These are phyloP conservation scores for Lysiphlebus fabarum DNA, from an alignment of 1,140 invertebrate genomes.

Conservation along the genomic window DNA sequence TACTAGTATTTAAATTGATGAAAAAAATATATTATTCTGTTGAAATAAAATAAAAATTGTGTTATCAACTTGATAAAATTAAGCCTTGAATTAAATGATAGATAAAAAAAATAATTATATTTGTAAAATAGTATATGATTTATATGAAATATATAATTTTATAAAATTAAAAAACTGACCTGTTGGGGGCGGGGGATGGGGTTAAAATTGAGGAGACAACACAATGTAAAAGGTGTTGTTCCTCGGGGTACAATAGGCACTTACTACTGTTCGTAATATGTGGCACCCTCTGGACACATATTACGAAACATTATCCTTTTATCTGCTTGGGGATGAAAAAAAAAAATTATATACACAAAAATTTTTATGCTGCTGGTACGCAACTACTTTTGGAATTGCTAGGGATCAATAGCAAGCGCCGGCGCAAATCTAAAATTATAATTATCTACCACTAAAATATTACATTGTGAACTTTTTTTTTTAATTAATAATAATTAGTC, in stretches of 20 bases:
- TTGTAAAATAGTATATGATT: not conserved
- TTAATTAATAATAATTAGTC: too few species aligned
- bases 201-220: conserved; percentile 34
- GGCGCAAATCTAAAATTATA: conserved; percentile 32
- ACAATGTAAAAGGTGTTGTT: not conserved
- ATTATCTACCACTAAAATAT: too few species aligned
- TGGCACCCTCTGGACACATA: conserved; percentile 44
- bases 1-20: too few species aligned
- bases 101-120: too few species aligned
- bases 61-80: too few species aligned
- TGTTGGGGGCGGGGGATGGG: conserved; percentile 33
- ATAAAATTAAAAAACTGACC: conserved; percentile 39
- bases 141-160: not conserved
- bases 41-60: too few species aligned
- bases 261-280: conserved; percentile 36
- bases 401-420: conserved; percentile 50
- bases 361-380: conserved; percentile 11
- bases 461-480: too few species aligned
- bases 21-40: too few species aligned
- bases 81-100: not conserved
- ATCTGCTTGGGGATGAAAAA: not conserved
- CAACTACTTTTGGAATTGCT: conserved; percentile 32
- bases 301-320: conserved; percentile 38
- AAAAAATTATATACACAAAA: conserved; percentile 1
- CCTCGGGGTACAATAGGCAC: conserved; percentile 43